A percentile compares a stretch with the other conserved stretches of the same genome.
These are phyloP conservation scores for Pentamera pediparva DNA, from an alignment of 53 echinoderm and acorn worm species.

Conservation along the genomic window DNA sequence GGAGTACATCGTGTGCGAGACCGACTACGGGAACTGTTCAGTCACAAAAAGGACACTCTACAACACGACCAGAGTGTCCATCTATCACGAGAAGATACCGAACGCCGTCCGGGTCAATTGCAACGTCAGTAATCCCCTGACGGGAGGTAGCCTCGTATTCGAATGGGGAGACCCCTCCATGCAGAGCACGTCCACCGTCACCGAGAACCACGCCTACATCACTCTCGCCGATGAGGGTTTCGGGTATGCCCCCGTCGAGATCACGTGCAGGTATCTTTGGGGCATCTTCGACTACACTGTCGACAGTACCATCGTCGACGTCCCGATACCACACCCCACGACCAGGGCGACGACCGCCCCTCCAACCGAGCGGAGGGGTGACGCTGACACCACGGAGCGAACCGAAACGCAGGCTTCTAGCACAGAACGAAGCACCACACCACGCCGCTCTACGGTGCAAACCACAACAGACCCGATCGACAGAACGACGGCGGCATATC, in stretches of 20 bases:
- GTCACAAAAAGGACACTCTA: neutral
- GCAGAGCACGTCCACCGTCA: neutral
- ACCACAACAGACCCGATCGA: too few species aligned
- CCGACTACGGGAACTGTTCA: constrained; percentile 1
- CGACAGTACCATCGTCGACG: neutral
- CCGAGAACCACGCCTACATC: neutral
- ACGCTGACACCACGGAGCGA: too few species aligned
- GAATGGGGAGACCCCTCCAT: neutral
- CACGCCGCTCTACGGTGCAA: too few species aligned
- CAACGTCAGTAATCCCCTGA: neutral
- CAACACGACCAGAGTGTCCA: neutral
- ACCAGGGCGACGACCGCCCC: neutral
- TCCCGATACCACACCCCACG: neutral
- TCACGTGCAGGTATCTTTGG: constrained; percentile 19
- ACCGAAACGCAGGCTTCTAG: too few species aligned
- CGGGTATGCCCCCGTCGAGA: neutral
- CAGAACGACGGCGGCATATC: too few species aligned
- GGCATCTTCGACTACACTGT: neutral
- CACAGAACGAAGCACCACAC: too few species aligned
- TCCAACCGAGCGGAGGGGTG: neutral
- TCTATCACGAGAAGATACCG: neutral
- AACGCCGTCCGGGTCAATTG: neutral
- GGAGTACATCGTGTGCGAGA: constrained; percentile 4
- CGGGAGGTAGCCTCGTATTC: neutral
- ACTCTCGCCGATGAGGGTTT: neutral